A percentile compares a stretch with the other conserved stretches of the same genome.
phyloP scores from a whole-genome alignment of 2,113 vertebrate species.

The Aspiorhynchus laticeps region DNA sequence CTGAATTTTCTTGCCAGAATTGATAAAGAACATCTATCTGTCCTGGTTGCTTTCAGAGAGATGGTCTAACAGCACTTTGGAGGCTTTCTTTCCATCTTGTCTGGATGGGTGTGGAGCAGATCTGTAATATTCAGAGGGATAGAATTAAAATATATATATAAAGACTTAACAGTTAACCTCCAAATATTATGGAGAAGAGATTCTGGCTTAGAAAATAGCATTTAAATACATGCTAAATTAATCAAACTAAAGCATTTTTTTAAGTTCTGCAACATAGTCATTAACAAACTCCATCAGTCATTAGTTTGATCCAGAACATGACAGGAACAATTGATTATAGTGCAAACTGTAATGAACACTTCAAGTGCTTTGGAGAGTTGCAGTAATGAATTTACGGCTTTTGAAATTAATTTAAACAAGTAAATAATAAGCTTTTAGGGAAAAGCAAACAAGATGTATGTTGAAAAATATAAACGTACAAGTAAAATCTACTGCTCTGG shows the following conservation, averaged over 20 bases:
- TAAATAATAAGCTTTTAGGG: not conserved
- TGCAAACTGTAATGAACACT: not conserved
- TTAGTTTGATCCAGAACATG: constrained; percentile 7
- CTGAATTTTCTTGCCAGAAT: not conserved
- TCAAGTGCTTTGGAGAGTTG: not conserved
- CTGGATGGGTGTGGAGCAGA: not conserved
- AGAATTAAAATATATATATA: not conserved
- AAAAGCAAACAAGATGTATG: not conserved
- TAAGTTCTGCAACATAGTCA: not conserved
- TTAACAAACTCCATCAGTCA: constrained; percentile 9
- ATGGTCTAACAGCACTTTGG: not conserved
- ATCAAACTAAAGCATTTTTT: not conserved
- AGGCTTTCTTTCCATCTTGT: not conserved
- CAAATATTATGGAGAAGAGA: not conserved
- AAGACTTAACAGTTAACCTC: not conserved
- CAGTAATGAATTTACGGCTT: not conserved
- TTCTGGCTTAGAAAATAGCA: not conserved
- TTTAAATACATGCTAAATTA: not conserved
- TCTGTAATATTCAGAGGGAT: not conserved
- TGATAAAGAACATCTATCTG: not conserved
- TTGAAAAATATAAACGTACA: not conserved
- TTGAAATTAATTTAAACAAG: not conserved
- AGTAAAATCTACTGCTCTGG: not conserved
- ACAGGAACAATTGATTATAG: constrained; percentile 13
- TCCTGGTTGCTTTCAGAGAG: not conserved